Conservation (phyloP, 1,140 invertebrate genomes). For the Tenebrio molitor region DNA sequence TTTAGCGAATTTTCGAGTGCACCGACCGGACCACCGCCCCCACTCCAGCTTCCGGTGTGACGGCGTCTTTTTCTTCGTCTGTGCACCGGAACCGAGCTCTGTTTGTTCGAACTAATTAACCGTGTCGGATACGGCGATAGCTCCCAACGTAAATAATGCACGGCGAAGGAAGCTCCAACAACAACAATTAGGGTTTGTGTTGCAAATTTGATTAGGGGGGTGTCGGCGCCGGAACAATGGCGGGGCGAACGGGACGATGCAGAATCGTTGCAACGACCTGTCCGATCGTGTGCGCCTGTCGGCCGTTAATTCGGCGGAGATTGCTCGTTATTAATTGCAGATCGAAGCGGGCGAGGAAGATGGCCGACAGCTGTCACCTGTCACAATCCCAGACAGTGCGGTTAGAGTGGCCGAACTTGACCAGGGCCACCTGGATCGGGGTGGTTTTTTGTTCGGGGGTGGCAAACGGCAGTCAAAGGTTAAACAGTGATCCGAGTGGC, state of each 20-base stretch:
- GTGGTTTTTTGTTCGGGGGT: neutral
- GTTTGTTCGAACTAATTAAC: neutral
- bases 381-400: neutral
- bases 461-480: neutral
- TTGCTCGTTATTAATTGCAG: conserved; percentile 23
- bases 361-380: neutral
- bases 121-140: neutral
- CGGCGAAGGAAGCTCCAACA: neutral
- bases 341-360: neutral
- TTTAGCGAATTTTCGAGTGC: conserved; percentile 15
- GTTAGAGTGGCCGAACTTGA: neutral
- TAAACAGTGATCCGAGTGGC: no score
- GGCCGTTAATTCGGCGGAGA: conserved; percentile 8
- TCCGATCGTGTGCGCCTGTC: conserved; percentile 12
- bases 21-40: no score
- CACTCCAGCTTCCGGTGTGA: no score
- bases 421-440: neutral
- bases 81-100: no score
- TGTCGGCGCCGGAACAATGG: conserved; percentile 4
- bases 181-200: conserved; percentile 19
- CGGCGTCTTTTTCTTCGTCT: no score
- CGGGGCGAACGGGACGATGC: neutral
- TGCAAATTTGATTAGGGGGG: conserved; percentile 17
- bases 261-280: conserved; percentile 14
- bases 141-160: conserved; percentile 7